Base-by-base conservation (phyloP, 92 coral and sea anemone genomes). In the Desmophyllum pertusum region DNA sequence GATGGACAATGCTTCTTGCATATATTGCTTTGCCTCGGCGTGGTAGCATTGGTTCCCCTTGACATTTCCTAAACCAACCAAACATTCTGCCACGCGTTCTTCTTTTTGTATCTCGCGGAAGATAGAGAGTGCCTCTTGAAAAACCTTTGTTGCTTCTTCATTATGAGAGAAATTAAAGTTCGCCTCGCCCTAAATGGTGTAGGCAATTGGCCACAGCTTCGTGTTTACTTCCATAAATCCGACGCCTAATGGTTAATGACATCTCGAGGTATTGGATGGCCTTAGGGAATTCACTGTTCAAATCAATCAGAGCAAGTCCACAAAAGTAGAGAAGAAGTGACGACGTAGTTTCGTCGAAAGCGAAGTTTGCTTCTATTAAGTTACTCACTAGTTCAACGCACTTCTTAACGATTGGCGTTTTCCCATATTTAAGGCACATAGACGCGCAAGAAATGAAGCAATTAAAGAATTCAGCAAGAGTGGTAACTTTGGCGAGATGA, bases 71-170 rank as follows among this genome's bases (percentile, higher is more conserved):
- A 83, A 36, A 14, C 79, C 78, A 19, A 53, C 65, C 43, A 88
- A 83, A 83, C 88, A 75, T 48, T 78, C 84, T 23, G 91, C 84
- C 30, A 88, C 91, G 13, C 35, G 45, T 48, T 45, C 46, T 50
- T 66, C 75, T 23, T 76, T 76, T 21, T n/a, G n/a, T 40, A 66
- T 46, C 29, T 80, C 36, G 35, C 75, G 84, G 43, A 46, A 65
- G 61, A 65, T 67, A 31, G 78, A 15, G 39, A 68, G 65, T 14
- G 80, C 80, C 23, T 76, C 80, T 5, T 52, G 13, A 36, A 17
- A 76, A 38, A 52, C 35, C 68, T 53, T 18, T 17, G 45, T n/a
- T 25, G 80, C 80, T 37, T 77, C 69, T 19, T 14, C 57, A 38
- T 50, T 15, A 18, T 39, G 40, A 3, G 57, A 42, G 11, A 46